Percentiles rank a stretch among this genome's conserved stretches.
Evolutionary conservation across 2,113 vertebrate species (phyloP).

Genomic region (Empidonax alnorum): DNA sequence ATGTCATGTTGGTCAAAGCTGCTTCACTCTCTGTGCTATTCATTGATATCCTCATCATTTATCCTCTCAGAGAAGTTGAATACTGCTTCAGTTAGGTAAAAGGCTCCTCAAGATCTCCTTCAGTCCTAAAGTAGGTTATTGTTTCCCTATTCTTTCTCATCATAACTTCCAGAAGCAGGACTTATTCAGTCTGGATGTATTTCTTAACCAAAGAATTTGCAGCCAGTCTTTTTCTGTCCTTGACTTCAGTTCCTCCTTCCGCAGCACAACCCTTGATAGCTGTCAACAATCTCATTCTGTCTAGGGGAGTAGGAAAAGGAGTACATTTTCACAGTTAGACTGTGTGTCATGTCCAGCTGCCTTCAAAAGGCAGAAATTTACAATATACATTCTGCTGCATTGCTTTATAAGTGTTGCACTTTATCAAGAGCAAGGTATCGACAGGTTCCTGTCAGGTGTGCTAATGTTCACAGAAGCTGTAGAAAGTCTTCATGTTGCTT

Average conservation of each 20-base stretch:
- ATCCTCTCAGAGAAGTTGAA: neutral
- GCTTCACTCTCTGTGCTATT: neutral
- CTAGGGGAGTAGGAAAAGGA: neutral
- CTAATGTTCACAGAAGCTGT: neutral
- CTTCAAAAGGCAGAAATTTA: neutral
- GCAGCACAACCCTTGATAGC: neutral
- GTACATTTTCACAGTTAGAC: neutral
- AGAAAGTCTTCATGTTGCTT: neutral
- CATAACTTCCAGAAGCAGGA: neutral
- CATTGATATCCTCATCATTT: slow-evolving; percentile 1
- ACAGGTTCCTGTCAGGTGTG: neutral
- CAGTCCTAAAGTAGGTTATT: neutral
- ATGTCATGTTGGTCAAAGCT: neutral
- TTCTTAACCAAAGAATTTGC: neutral
- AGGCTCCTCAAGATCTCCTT: neutral
- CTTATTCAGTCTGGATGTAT: neutral
- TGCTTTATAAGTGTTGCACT: neutral
- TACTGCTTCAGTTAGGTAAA: neutral
- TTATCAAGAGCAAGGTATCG: neutral
- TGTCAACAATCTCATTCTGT: neutral
- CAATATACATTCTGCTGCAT: neutral
- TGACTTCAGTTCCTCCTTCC: neutral
- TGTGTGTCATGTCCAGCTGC: neutral
- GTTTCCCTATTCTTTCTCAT: neutral
- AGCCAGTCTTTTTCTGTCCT: neutral